A percentile compares a stretch with the other conserved stretches of the same genome.
Evolutionary conservation across 1,140 invertebrate species (phyloP).

Genomic region (Colletes latitarsis): DNA sequence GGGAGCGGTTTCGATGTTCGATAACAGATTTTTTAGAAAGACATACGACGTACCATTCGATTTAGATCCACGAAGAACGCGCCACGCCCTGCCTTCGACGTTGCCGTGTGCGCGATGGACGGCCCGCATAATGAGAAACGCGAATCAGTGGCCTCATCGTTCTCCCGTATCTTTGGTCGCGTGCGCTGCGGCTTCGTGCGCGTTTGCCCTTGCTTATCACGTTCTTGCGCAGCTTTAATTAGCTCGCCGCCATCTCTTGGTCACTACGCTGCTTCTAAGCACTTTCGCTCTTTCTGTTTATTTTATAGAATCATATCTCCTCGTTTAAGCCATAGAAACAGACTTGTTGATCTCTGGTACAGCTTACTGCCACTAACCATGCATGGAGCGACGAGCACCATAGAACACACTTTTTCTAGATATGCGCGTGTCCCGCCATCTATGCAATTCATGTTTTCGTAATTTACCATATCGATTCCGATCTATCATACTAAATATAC

Average conservation of each 20-base stretch:
- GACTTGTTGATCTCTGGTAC: not conserved
- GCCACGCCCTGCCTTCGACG: constrained; percentile 75
- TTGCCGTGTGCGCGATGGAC: constrained; percentile 74
- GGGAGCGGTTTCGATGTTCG: not conserved
- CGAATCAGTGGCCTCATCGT: constrained; percentile 53
- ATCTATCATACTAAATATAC: not conserved
- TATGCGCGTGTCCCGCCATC: not conserved
- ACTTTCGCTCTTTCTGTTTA: not conserved
- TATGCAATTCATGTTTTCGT: not conserved
- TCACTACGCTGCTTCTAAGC: constrained; percentile 5
- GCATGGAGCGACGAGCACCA: not conserved
- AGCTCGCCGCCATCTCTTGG: constrained; percentile 40
- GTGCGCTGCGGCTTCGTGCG: constrained; percentile 34
- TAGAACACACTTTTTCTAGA: not conserved
- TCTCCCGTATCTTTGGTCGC: constrained; percentile 37
- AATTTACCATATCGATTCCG: not conserved
- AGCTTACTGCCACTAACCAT: not conserved
- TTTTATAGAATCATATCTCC: not conserved
- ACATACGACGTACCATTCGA: constrained; percentile 11
- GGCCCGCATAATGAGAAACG: constrained; percentile 57
- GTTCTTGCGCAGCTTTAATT: constrained; percentile 48
- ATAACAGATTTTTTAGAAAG: constrained; percentile 9
- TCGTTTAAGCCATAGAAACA: not conserved
- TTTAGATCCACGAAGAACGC: constrained; percentile 50
- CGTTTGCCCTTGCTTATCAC: constrained; percentile 44